These are phyloP conservation scores for Drosophila kuntzei DNA, from an alignment of 2,888 invertebrate genomes.

Conservation along the genomic window DNA sequence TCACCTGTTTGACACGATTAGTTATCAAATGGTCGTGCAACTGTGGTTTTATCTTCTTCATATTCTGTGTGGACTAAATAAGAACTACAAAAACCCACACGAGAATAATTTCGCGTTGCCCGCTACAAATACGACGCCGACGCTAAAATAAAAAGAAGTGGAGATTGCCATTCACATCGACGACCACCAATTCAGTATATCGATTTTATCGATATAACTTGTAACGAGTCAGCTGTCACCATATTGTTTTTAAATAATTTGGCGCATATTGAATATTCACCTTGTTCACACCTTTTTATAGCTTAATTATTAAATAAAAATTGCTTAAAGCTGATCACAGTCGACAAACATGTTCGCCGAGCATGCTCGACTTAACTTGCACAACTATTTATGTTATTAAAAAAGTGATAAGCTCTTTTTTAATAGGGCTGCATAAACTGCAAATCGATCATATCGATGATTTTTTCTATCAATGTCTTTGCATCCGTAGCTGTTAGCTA, in stretches of 20 bases:
- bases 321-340: too few relatives aligned
- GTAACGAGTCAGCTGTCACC: background rate
- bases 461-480: too few relatives aligned
- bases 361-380: too few relatives aligned
- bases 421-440: too few relatives aligned
- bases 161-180: slow-evolving; percentile 23
- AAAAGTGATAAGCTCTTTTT: too few relatives aligned
- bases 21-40: slow-evolving; percentile 87
- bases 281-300: background rate
- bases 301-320: background rate
- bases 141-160: slow-evolving; percentile 40
- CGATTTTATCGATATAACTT: background rate
- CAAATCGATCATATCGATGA: too few relatives aligned
- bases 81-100: slow-evolving; percentile 35
- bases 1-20: slow-evolving; percentile 87
- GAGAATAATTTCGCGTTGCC: slow-evolving; percentile 44
- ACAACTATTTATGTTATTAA: too few relatives aligned
- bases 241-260: background rate
- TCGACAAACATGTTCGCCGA: too few relatives aligned
- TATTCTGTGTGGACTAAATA: slow-evolving; percentile 57
- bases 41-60: slow-evolving; percentile 82
- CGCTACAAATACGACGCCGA: slow-evolving; percentile 65
- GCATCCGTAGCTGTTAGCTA: too few relatives aligned
- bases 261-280: background rate
- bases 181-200: background rate